Conservation (phyloP, 2,797 vertebrate genomes). For the Coregonus suidteri region DNA sequence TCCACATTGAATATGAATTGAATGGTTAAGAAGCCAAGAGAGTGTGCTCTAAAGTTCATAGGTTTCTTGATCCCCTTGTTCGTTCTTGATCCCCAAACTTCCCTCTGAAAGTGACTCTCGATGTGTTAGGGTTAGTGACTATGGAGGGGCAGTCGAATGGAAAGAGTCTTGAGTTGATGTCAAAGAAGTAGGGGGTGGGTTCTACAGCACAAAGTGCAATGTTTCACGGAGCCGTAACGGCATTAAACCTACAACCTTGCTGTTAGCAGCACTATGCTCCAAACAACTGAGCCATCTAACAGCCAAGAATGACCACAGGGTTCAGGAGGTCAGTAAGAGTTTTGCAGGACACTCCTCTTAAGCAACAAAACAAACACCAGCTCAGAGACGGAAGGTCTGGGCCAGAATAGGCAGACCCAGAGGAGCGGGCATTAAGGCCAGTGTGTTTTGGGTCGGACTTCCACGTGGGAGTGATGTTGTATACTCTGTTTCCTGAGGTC, state of each 20-base stretch:
- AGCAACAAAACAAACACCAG: not conserved
- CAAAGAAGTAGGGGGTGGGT: not conserved
- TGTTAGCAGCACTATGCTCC: constrained; percentile 65
- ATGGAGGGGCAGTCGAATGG: not conserved
- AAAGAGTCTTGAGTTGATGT: not conserved
- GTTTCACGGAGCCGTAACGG: not conserved
- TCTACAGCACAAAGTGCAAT: not conserved
- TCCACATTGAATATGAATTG: not conserved
- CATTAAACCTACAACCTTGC: constrained; percentile 18
- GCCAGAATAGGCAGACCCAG: not conserved
- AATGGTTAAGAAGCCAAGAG: not conserved
- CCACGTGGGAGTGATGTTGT: constrained; percentile 42
- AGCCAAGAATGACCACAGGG: constrained; percentile 24
- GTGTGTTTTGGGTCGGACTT: constrained; percentile 52
- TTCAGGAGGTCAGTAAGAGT: constrained; percentile 49
- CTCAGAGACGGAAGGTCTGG: constrained; percentile 28
- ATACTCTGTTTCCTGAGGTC: constrained; percentile 53
- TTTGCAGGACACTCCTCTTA: not conserved
- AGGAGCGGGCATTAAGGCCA: not conserved
- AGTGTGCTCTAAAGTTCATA: not conserved
- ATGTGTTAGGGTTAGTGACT: not conserved
- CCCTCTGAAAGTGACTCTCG: not conserved
- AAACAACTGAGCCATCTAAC: not conserved
- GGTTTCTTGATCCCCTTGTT: not conserved
- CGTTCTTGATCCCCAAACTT: not conserved